phyloP scores from a whole-genome alignment of 2,797 vertebrate species.

The Decapterus maruadsi region DNA sequence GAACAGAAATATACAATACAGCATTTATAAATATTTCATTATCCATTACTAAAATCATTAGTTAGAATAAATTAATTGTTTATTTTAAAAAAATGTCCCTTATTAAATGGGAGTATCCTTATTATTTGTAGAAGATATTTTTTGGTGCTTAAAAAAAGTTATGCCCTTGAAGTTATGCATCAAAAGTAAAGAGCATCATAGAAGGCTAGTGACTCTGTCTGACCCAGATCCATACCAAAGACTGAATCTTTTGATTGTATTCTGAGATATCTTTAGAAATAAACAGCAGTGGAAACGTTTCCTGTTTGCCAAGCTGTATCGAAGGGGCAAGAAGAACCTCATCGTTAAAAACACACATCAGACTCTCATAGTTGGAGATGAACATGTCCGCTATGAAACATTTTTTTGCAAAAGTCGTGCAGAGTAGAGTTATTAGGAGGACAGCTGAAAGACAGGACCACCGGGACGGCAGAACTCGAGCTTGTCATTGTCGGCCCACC shows the following conservation, averaged over 20 bases:
- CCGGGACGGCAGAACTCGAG: conserved; percentile 68
- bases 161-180: not conserved
- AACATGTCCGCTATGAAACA: conserved; percentile 34
- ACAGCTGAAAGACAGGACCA: conserved; percentile 74
- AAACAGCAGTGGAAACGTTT: not conserved
- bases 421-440: conserved; percentile 45
- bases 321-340: not conserved
- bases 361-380: conserved; percentile 14
- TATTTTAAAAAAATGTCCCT: not conserved
- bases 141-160: not conserved
- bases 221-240: not conserved
- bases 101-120: not conserved
- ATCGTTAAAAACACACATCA: not conserved
- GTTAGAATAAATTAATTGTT: not conserved
- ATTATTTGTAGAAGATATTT: not conserved
- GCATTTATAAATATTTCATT: too few species aligned
- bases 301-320: not conserved
- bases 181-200: not conserved
- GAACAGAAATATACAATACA: too few species aligned
- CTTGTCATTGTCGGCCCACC: conserved; percentile 73
- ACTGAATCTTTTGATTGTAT: not conserved
- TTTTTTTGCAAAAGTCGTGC: not conserved
- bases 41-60: not conserved
- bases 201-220: not conserved
- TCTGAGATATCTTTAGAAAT: not conserved